These are phyloP conservation scores for Epinotia brunnichana DNA, from an alignment of 2,888 invertebrate species.

Conservation along the genomic window DNA sequence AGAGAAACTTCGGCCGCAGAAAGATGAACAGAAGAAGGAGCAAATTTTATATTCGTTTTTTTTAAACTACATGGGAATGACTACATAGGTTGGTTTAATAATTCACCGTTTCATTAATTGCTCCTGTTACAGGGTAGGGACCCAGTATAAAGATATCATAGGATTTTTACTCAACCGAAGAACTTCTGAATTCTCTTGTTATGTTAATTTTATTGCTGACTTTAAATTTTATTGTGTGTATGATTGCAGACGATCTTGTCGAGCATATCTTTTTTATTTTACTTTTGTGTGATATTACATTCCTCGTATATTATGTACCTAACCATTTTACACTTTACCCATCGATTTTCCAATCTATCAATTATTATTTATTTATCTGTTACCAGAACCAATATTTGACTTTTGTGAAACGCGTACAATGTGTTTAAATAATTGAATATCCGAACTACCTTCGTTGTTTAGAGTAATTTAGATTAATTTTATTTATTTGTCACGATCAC, in stretches of 20 bases:
- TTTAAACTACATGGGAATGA: too few species aligned
- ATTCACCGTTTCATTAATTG: too few species aligned
- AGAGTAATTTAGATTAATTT: slow-evolving; percentile 52
- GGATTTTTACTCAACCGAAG: too few species aligned
- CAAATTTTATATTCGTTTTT: too few species aligned
- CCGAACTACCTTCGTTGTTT: slow-evolving; percentile 18
- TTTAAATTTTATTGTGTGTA: neutral
- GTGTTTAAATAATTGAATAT: slow-evolving; percentile 25
- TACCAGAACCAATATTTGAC: slow-evolving; percentile 10
- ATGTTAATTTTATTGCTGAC: neutral
- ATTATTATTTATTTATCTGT: slow-evolving; percentile 11
- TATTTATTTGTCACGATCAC: slow-evolving; percentile 65
- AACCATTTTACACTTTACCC: neutral
- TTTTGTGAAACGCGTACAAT: slow-evolving; percentile 25
- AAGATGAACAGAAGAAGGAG: too few species aligned
- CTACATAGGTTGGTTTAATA: too few species aligned
- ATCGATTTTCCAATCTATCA: neutral
- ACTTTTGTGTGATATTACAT: slow-evolving; percentile 13
- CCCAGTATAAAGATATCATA: too few species aligned
- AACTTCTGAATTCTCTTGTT: neutral
- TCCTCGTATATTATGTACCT: neutral
- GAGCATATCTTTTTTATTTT: neutral
- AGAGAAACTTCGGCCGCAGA: too few species aligned
- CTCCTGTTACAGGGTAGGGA: too few species aligned
- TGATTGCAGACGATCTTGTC: neutral